phyloP scores from a whole-genome alignment of 2,888 invertebrate genomes.

The Microplitis deprimator region DNA sequence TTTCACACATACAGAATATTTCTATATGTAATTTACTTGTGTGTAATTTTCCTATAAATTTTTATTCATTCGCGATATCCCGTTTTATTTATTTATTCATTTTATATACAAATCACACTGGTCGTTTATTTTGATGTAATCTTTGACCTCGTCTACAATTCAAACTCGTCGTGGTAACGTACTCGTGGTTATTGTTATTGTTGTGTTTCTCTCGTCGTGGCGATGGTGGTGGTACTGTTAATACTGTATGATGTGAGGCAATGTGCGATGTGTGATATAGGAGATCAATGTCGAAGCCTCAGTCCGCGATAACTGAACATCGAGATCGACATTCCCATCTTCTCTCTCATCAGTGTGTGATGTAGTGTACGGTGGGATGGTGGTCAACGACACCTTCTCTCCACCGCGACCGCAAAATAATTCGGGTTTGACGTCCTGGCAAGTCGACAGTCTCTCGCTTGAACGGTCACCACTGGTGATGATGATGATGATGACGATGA shows the following conservation, averaged over 20 bases:
- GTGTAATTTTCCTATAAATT: neutral
- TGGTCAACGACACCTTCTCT: slow-evolving; percentile 32
- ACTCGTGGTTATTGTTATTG: neutral
- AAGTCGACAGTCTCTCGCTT: neutral
- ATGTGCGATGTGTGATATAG: slow-evolving; percentile 13
- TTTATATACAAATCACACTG: neutral
- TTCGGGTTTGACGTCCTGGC: slow-evolving; percentile 11
- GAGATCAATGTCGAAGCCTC: slow-evolving; percentile 12
- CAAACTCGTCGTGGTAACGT: neutral
- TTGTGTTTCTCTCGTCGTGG: slow-evolving; percentile 4
- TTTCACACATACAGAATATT: no score
- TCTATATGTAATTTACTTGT: neutral
- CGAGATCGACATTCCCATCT: slow-evolving; percentile 4
- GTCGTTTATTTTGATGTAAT: neutral
- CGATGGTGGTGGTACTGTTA: neutral
- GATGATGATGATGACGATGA: slow-evolving; percentile 45
- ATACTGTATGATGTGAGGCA: neutral
- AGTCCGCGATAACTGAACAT: neutral
- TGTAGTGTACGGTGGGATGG: neutral
- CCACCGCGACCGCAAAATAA: neutral
- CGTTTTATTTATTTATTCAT: neutral
- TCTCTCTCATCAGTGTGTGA: neutral
- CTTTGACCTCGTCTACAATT: slow-evolving; percentile 9
- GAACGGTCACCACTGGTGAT: slow-evolving; percentile 13
- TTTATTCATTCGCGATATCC: neutral